These are phyloP conservation scores for Euplexia lucipara DNA, from an alignment of 2,888 invertebrate genomes.

Conservation along the genomic window DNA sequence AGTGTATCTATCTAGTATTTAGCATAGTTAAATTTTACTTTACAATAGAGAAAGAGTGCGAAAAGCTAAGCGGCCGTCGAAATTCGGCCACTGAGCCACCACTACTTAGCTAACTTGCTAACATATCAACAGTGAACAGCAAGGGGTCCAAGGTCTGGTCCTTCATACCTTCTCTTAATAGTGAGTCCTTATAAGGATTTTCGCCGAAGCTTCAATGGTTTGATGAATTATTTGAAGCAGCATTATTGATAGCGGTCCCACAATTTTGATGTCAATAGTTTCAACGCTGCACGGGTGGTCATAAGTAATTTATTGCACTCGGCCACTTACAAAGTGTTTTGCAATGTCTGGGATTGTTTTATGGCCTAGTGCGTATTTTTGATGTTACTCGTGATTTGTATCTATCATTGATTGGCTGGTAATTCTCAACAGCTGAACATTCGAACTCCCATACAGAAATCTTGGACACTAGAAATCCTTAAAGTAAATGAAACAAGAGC, in stretches of 20 bases:
- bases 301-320: constrained; percentile 45
- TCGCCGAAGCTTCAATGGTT: constrained; percentile 8
- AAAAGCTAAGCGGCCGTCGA: too few relatives aligned
- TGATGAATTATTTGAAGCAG: constrained; percentile 15
- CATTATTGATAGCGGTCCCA: constrained; percentile 28
- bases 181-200: constrained; percentile 22
- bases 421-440: constrained; percentile 14
- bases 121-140: too few relatives aligned
- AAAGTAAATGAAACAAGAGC: too few relatives aligned
- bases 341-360: constrained; percentile 40
- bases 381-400: constrained; percentile 45
- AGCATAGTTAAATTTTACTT: too few relatives aligned
- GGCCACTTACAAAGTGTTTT: constrained; percentile 36
- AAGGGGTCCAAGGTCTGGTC: too few relatives aligned
- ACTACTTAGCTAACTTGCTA: too few relatives aligned
- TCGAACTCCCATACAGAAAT: constrained; percentile 1
- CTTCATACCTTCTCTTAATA: neutral
- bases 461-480: neutral
- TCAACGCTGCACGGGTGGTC: constrained; percentile 44
- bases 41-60: too few relatives aligned
- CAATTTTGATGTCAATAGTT: constrained; percentile 38
- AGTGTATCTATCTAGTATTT: too few relatives aligned
- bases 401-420: constrained; percentile 35
- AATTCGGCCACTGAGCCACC: too few relatives aligned
- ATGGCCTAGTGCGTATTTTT: constrained; percentile 35